Base-by-base conservation (phyloP, 1,140 invertebrate species). In the Pseudobourletiella spinata region DNA sequence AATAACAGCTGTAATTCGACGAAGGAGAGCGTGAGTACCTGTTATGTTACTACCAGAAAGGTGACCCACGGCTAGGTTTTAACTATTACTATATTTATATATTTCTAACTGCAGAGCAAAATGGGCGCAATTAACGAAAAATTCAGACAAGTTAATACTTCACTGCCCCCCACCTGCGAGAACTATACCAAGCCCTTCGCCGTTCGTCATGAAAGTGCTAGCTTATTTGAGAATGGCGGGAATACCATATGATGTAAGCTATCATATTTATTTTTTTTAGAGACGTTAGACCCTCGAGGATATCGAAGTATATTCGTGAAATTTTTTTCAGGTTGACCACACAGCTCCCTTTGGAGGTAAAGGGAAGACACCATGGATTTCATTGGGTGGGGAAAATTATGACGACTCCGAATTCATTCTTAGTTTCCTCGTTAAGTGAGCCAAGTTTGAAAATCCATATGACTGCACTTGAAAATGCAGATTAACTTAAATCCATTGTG, bases 351-450 rank as follows among this genome's bases (percentile, higher is more conserved):
- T 70, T 50, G 68, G 72, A 15, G 59, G 67, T 1, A 73, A 72
- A 67, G 71, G 74, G n/a, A 74, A 73, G 61, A 67, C 63, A 30
- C 78, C 78, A 0, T 79, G 77, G 77, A 77, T 79, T 29, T 72
- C 71, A 14, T 69, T 75, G 43, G 77, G 78, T 64, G 77, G 75
- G 0, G 56, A 72, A 42, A 65, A 73, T 2, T 59, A 78, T 1
- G 72, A 72, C 1, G 78, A 79, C 63, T 78, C 77, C 0, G 73
- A 78, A 66, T 70, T 78, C 43, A 73, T 74, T 55, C 71, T 79
- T 8, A 75, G 77, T n/a, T 74, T 71, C 58, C 67, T 78, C 3
- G 18, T 16, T 16, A 61, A 61, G 63, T 64, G 43, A 39, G n/a
- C n/a, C n/a, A n/a, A n/a, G n/a, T n/a, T n/a, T n/a, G n/a, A n/a